Conservation (phyloP, 2,888 invertebrate genomes). For the Melipona beecheii region DNA sequence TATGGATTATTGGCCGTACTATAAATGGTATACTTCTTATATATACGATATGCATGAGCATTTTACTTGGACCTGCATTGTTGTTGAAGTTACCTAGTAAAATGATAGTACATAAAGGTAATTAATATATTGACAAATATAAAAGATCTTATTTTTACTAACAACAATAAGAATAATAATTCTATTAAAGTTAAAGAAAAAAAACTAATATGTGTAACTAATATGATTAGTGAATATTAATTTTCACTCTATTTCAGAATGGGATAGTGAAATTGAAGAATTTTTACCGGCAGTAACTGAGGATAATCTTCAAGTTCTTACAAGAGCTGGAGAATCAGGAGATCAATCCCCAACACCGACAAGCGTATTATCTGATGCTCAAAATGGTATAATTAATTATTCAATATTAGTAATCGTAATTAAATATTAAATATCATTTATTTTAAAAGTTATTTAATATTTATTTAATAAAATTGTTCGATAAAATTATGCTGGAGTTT, state of each 20-base stretch:
- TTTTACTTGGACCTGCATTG: slow-evolving; percentile 78
- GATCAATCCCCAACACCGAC: slow-evolving; percentile 80
- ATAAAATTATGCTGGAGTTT: background rate
- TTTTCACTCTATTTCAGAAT: slow-evolving; percentile 72
- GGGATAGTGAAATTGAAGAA: slow-evolving; percentile 83
- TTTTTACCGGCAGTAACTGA: slow-evolving; percentile 82
- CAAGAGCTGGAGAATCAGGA: slow-evolving; percentile 81
- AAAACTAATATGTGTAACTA: too few species aligned
- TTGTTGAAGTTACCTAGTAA: slow-evolving; percentile 74
- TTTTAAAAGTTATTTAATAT: background rate
- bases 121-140: slow-evolving; percentile 29
- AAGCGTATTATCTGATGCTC: slow-evolving; percentile 74
- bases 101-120: slow-evolving; percentile 77
- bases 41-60: slow-evolving; percentile 78
- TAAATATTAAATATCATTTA: slow-evolving; percentile 9
- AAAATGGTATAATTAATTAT: slow-evolving; percentile 70
- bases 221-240: background rate
- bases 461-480: background rate
- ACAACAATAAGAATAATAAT: slow-evolving; percentile 7
- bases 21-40: slow-evolving; percentile 77
- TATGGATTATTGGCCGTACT: slow-evolving; percentile 79
- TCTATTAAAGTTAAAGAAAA: too few species aligned
- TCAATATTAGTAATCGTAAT: background rate
- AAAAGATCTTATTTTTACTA: background rate
- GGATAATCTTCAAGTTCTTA: slow-evolving; percentile 81